Conservation (phyloP, 92 coral and sea anemone species). For the Porites rus region DNA sequence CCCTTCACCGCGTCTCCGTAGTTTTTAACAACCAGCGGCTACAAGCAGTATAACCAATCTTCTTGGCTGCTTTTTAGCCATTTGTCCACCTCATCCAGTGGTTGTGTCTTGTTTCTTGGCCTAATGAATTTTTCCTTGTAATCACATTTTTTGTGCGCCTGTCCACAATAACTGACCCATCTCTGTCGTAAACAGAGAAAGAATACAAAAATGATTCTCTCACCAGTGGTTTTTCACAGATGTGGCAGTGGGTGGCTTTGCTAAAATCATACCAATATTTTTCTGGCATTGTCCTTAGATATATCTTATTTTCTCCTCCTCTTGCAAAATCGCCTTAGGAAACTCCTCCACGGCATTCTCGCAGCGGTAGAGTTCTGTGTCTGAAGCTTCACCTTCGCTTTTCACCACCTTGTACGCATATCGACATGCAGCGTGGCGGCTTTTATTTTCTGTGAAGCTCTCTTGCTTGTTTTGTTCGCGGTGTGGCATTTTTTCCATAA, state of each 20-base stretch:
- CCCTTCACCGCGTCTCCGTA: constrained; percentile 19
- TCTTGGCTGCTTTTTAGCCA: not conserved
- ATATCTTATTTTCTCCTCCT: not conserved
- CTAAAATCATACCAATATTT: not conserved
- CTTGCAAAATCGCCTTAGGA: not conserved
- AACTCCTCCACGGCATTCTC: constrained; percentile 12
- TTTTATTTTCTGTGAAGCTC: not conserved
- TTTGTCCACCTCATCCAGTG: not conserved
- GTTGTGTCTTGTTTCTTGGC: not conserved
- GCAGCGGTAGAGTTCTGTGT: not conserved
- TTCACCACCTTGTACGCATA: not conserved
- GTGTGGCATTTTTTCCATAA: too few relatives aligned
- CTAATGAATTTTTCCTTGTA: not conserved
- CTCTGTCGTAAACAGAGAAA: not conserved
- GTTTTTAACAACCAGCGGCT: not conserved
- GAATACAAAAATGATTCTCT: not conserved
- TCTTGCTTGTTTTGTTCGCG: too few relatives aligned
- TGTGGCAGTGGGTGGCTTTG: constrained; percentile 7
- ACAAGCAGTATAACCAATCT: not conserved
- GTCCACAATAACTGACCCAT: not conserved
- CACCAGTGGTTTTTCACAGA: not conserved
- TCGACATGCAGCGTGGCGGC: not conserved
- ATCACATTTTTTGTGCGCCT: not conserved
- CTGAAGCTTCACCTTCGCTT: not conserved
- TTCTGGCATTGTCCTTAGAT: not conserved